Percentiles rank a stretch among this genome's conserved stretches.
Evolutionary conservation across 2,888 invertebrate species (phyloP).

Genomic region (Ichneumon xanthorius): DNA sequence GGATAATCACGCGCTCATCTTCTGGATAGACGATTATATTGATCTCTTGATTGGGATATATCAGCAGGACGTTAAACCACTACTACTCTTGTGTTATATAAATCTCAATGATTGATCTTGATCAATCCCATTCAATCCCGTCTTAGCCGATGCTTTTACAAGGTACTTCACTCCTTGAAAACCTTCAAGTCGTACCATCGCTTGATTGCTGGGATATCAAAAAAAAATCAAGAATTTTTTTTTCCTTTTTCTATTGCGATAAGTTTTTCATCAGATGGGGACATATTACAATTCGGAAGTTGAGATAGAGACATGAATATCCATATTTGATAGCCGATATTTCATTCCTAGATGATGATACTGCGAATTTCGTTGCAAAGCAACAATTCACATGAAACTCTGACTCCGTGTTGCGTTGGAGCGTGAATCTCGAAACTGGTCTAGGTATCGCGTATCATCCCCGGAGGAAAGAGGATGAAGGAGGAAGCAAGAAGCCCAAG

Average conservation of each 20-base stretch:
- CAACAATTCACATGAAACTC: neutral
- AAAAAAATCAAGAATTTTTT: neutral
- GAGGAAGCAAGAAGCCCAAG: constrained; percentile 25
- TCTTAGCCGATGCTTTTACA: neutral
- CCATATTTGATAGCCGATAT: neutral
- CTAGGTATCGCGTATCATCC: constrained; percentile 12
- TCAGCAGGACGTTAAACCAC: neutral
- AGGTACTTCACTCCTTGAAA: neutral
- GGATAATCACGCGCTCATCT: neutral
- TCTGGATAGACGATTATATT: neutral
- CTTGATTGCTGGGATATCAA: neutral
- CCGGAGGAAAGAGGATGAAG: constrained; percentile 71
- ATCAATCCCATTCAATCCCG: neutral
- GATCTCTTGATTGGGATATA: neutral
- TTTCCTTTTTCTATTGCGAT: neutral
- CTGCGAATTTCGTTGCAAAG: neutral
- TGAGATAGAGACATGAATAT: neutral
- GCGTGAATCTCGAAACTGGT: neutral
- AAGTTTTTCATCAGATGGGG: neutral
- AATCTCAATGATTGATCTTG: neutral
- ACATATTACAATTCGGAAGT: neutral
- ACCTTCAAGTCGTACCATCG: neutral
- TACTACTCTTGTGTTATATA: neutral
- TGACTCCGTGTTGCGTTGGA: neutral
- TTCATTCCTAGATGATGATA: neutral